phyloP scores from a whole-genome alignment of 2,888 invertebrate species.

The Cyaniris semiargus region DNA sequence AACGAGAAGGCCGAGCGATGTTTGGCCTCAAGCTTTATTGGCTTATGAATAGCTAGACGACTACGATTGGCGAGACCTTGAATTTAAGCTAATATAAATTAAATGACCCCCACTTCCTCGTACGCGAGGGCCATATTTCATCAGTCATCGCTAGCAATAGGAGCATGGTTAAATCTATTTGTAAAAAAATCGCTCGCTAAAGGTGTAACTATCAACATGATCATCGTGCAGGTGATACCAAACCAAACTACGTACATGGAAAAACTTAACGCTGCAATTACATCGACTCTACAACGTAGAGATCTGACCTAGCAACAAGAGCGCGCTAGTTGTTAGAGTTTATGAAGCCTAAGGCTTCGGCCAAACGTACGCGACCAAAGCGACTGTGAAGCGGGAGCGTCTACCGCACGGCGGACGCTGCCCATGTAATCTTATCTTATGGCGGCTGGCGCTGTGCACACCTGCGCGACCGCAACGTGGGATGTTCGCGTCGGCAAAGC shows the following conservation, averaged over 20 bases:
- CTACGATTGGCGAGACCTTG: constrained; percentile 75
- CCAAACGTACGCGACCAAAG: no score
- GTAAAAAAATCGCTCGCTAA: neutral
- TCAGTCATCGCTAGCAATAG: constrained; percentile 51
- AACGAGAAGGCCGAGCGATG: constrained; percentile 56
- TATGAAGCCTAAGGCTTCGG: constrained; percentile 32
- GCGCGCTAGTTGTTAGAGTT: constrained; percentile 36
- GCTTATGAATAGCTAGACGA: constrained; percentile 71
- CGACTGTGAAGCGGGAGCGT: no score
- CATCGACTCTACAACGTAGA: constrained; percentile 46
- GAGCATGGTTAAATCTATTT: constrained; percentile 39
- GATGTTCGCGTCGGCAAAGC: no score
- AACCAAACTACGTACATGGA: neutral
- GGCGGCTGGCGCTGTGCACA: no score
- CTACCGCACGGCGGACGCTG: no score
- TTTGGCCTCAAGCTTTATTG: constrained; percentile 69
- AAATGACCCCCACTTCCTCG: constrained; percentile 74
- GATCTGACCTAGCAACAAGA: constrained; percentile 53
- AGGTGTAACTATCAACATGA: neutral
- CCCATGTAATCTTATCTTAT: no score
- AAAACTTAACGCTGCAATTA: constrained; percentile 44
- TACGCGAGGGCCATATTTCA: constrained; percentile 63
- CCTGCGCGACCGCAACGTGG: no score
- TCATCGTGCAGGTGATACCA: neutral
- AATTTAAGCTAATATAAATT: constrained; percentile 74